These are phyloP conservation scores for Oedothorax gibbosus DNA, from an alignment of 1,140 invertebrate genomes.

Conservation along the genomic window DNA sequence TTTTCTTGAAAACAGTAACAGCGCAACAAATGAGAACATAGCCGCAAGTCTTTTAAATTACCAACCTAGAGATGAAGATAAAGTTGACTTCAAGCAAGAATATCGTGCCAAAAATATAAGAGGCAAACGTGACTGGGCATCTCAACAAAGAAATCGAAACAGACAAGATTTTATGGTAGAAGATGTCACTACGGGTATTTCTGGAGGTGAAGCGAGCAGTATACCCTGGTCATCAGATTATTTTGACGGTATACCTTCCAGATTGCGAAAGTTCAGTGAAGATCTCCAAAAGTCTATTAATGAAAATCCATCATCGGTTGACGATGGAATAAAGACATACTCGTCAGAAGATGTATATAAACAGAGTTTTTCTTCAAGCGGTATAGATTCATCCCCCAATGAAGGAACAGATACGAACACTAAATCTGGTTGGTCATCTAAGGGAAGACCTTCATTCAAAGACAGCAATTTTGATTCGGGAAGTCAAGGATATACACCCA, in stretches of 20 bases:
- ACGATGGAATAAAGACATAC: not conserved
- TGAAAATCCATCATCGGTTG: not conserved
- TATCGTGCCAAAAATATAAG: too few species aligned
- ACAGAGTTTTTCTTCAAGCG: constrained; percentile 1
- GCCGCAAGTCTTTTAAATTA: too few species aligned
- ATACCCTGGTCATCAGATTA: too few species aligned
- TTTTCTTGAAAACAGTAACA: too few species aligned
- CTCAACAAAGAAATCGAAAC: not conserved
- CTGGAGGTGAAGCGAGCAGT: too few species aligned
- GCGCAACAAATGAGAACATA: too few species aligned
- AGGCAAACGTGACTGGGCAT: not conserved
- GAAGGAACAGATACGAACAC: constrained; percentile 7
- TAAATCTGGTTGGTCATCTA: constrained; percentile 22
- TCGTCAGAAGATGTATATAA: not conserved
- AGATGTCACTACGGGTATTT: too few species aligned
- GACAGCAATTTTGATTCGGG: too few species aligned
- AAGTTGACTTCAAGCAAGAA: too few species aligned
- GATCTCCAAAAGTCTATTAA: not conserved
- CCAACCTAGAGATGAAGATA: too few species aligned
- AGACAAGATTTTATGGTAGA: too few species aligned
- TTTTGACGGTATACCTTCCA: not conserved
- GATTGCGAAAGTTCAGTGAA: not conserved
- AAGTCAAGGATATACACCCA: not conserved
- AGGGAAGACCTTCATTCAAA: not conserved
- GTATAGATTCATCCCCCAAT: not conserved